Percentiles rank a stretch among this genome's conserved stretches.
These are phyloP conservation scores for Acipenser ruthenus DNA, from an alignment of 2,797 vertebrate species.

Conservation along the genomic window DNA sequence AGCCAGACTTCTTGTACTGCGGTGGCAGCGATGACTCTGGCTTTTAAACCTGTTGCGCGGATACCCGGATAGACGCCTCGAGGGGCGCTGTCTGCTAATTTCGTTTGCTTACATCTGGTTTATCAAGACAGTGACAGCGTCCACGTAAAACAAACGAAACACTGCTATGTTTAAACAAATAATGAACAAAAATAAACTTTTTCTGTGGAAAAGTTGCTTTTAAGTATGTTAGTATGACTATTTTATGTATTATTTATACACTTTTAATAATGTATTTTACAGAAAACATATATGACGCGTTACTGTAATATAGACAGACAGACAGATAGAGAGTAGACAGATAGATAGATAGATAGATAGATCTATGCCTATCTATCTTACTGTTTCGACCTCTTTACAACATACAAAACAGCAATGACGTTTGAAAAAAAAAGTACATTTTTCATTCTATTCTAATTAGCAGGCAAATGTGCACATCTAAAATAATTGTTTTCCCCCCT, in stretches of 20 bases:
- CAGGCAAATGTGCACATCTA: too few species aligned
- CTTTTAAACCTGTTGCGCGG: neutral
- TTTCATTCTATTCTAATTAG: too few species aligned
- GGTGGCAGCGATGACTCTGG: neutral
- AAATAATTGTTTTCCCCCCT: too few species aligned
- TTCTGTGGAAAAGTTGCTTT: neutral
- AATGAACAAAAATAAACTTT: neutral
- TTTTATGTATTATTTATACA: slow-evolving; percentile 16
- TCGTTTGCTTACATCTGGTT: neutral
- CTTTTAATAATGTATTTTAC: slow-evolving; percentile 57
- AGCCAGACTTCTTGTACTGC: too few species aligned
- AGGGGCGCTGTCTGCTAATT: neutral
- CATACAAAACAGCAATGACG: too few species aligned
- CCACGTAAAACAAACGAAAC: neutral
- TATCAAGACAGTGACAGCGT: neutral
- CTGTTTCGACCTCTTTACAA: too few species aligned
- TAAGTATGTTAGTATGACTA: neutral
- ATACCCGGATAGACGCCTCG: neutral
- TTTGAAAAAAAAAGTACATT: too few species aligned
- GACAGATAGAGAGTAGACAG: too few species aligned
- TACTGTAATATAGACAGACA: too few species aligned
- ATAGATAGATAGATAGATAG: too few species aligned
- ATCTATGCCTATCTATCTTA: too few species aligned
- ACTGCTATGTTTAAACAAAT: neutral
- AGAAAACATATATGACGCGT: slow-evolving; percentile 20